phyloP scores from a whole-genome alignment of 2,113 vertebrate species.

The Podarcis raffonei region DNA sequence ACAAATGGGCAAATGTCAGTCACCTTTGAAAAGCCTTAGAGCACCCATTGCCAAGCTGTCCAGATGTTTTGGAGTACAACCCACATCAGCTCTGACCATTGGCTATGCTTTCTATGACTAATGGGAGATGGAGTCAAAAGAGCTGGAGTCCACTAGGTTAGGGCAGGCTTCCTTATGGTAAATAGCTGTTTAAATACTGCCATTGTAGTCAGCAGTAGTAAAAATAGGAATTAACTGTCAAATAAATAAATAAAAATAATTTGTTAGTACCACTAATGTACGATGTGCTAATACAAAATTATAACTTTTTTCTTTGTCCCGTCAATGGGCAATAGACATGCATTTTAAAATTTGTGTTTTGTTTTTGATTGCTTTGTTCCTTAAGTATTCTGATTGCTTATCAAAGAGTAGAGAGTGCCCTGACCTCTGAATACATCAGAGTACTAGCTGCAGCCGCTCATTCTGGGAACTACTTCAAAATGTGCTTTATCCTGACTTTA shows the following conservation, averaged over 20 bases:
- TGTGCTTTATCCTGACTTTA: conserved; percentile 42
- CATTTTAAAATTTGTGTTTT: neutral
- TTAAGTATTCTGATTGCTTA: neutral
- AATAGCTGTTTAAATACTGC: neutral
- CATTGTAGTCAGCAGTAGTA: neutral
- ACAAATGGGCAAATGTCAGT: neutral
- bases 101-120: too few relatives aligned
- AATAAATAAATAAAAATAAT: neutral
- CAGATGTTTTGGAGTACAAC: too few relatives aligned
- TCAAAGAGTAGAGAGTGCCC: neutral
- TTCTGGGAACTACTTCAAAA: conserved; percentile 54
- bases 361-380: neutral
- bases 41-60: too few relatives aligned
- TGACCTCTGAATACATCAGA: neutral
- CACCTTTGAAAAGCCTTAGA: neutral
- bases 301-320: neutral
- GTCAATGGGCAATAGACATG: neutral
- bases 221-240: neutral
- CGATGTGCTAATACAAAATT: too few relatives aligned
- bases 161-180: neutral
- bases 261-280: neutral
- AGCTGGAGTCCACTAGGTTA: too few relatives aligned
- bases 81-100: too few relatives aligned
- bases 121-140: too few relatives aligned
- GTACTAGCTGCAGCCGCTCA: neutral